These are phyloP conservation scores for Spatulosminthurus flaviceps DNA, from an alignment of 2,888 invertebrate species.

Conservation along the genomic window DNA sequence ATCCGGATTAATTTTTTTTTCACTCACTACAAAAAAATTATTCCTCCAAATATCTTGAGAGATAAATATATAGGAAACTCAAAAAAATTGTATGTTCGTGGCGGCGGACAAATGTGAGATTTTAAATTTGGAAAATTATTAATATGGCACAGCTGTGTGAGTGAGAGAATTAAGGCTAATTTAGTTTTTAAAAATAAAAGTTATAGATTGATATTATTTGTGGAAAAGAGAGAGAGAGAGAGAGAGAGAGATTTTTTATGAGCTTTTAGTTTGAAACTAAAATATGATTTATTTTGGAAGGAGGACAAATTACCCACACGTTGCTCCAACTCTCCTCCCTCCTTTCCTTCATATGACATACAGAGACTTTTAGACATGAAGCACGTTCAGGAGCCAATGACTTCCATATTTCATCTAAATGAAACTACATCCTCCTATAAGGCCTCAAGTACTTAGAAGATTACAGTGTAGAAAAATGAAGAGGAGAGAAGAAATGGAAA, in stretches of 20 bases:
- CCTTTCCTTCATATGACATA: background rate
- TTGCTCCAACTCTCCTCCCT: slow-evolving; percentile 39
- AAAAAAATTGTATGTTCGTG: no score
- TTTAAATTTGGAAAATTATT: no score
- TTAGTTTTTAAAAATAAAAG: no score
- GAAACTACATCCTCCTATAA: background rate
- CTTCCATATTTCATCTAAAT: slow-evolving; percentile 56
- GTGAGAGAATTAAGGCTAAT: no score
- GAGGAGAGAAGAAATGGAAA: background rate
- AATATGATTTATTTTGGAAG: no score
- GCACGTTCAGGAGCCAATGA: slow-evolving; percentile 44
- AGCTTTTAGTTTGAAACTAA: no score
- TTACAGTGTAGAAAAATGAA: no score
- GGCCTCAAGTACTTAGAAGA: background rate
- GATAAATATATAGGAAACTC: no score
- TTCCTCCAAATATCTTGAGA: slow-evolving; percentile 14
- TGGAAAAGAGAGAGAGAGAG: background rate
- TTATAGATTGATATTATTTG: no score
- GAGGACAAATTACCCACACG: slow-evolving; percentile 38
- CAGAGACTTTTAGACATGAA: background rate
- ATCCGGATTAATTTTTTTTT: no score
- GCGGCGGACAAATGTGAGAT: no score
- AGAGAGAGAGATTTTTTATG: slow-evolving; percentile 22
- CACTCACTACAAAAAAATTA: slow-evolving; percentile 29
- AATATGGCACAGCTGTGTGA: no score